Evolutionary conservation across 37 sponge, comb jelly and placozoan genomes (phyloP).

Genomic region (Spongilla lacustris): DNA sequence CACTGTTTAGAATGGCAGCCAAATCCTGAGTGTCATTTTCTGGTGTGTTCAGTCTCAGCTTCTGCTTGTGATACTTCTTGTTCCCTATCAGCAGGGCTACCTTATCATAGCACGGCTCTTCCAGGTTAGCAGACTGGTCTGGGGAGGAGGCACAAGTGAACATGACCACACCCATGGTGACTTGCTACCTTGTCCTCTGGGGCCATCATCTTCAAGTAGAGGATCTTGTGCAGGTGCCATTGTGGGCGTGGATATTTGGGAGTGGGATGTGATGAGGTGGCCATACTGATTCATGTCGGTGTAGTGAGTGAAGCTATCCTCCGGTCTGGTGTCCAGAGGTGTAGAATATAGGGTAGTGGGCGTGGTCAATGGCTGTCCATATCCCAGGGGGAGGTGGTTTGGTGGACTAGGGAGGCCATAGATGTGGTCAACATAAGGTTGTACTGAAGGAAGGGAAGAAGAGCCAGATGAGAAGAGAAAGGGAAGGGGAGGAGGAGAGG

Average conservation of each 20-base stretch:
- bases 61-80: slow-evolving; percentile 68
- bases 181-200: not conserved
- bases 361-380: not conserved
- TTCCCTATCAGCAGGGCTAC: slow-evolving; percentile 98
- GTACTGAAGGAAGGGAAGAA: not conserved
- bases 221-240: not conserved
- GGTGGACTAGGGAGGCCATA: not conserved
- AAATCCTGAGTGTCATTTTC: slow-evolving; percentile 85
- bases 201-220: not conserved
- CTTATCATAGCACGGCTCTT: slow-evolving; percentile 81
- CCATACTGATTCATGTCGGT: not conserved
- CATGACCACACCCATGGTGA: not conserved
- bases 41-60: slow-evolving; percentile 78
- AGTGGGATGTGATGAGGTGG: not conserved
- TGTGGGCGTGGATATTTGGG: not conserved
- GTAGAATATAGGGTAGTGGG: not conserved
- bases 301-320: not conserved
- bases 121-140: slow-evolving; percentile 30
- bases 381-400: not conserved
- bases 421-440: not conserved
- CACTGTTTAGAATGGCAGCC: slow-evolving; percentile 70
- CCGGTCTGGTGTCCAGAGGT: not conserved
- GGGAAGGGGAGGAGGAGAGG: not conserved
- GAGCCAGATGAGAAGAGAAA: slow-evolving; percentile 7
- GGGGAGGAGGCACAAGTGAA: not conserved